Conservation (phyloP, 2,888 invertebrate species). For the Monoplex corrugatus region DNA sequence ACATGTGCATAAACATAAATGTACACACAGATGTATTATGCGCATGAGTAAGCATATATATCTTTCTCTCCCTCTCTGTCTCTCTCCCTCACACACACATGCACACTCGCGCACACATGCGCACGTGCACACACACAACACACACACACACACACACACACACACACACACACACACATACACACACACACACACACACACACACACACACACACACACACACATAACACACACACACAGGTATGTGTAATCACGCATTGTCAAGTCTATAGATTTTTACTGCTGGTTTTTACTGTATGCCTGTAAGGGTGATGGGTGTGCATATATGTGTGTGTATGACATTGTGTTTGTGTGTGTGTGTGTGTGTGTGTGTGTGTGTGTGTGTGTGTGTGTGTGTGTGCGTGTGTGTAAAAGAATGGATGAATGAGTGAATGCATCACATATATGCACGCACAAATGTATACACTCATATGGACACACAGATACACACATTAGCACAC, state of each 20-base stretch:
- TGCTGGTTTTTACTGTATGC: too few relatives aligned
- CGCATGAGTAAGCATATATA: not conserved
- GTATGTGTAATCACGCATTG: too few relatives aligned
- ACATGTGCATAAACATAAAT: not conserved
- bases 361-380: too few relatives aligned
- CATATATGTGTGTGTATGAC: too few relatives aligned
- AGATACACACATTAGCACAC: not conserved
- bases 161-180: not conserved
- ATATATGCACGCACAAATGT: not conserved
- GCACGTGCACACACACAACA: not conserved
- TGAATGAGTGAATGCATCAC: too few relatives aligned
- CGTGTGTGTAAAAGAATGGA: too few relatives aligned
- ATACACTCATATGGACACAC: not conserved
- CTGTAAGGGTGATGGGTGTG: too few relatives aligned
- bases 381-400: too few relatives aligned
- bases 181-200: not conserved
- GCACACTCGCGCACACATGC: slow-evolving; percentile 4
- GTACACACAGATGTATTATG: not conserved
- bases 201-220: not conserved
- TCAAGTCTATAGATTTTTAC: too few relatives aligned
- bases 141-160: not conserved
- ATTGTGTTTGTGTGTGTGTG: too few relatives aligned
- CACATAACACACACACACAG: not conserved
- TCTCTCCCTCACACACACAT: not conserved
- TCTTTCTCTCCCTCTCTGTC: not conserved